Evolutionary conservation across 2,113 vertebrate genomes (phyloP).

Genomic region (Oncorhynchus masou): DNA sequence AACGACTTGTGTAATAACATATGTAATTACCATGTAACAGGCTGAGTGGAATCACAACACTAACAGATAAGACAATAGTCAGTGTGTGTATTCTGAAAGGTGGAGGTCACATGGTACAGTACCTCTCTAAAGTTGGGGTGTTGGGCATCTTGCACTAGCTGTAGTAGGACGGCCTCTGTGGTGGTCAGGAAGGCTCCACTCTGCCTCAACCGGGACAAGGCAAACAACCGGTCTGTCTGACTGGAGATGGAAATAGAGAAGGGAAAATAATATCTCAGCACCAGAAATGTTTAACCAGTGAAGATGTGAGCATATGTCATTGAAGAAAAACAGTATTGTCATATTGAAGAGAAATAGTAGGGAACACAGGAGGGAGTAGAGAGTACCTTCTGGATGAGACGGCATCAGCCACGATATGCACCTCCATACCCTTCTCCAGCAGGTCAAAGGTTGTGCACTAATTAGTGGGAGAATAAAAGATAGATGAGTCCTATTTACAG

Average conservation of each 20-base stretch:
- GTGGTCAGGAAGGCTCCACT: conserved; percentile 86
- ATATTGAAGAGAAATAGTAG: not conserved
- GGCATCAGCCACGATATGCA: conserved; percentile 88
- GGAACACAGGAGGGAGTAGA: not conserved
- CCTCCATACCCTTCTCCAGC: conserved; percentile 81
- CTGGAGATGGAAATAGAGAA: conserved; percentile 54
- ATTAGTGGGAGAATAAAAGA: not conserved
- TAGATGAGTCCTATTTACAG: not conserved
- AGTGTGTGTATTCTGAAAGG: not conserved
- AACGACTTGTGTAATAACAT: not conserved
- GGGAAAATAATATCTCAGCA: not conserved
- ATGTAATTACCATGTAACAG: too few species aligned
- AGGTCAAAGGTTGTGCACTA: conserved; percentile 85
- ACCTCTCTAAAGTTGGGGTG: conserved; percentile 88
- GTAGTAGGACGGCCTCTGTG: conserved; percentile 83
- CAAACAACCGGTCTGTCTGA: conserved; percentile 87
- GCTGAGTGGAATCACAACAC: too few species aligned
- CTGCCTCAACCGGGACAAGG: conserved; percentile 82
- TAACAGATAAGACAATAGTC: too few species aligned
- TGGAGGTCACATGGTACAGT: not conserved
- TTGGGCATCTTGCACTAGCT: conserved; percentile 80
- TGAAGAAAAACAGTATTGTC: not conserved
- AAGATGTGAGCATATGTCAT: not conserved
- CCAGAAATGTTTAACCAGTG: not conserved
- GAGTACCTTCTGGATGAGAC: conserved; percentile 85